Evolutionary conservation across 2,888 invertebrate species (phyloP), one percentile per base, ranked within the genome.

Genomic region (Eristalis arbustorum): DNA sequence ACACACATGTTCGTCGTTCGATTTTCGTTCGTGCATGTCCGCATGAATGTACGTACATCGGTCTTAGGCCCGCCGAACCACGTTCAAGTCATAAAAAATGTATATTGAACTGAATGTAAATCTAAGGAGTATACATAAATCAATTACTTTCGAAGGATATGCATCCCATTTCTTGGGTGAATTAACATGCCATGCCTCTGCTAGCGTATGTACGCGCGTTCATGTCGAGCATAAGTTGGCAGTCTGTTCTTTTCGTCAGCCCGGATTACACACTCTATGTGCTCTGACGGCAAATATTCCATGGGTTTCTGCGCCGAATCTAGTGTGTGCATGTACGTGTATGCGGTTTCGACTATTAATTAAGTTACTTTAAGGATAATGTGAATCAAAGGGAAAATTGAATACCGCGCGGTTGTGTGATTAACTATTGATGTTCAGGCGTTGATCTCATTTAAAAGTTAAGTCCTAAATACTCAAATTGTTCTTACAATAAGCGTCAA

Each of bases 41-140:
- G 13, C 37, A 8, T 37, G 10, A n/a, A 56, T 14, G 49, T n/a
- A 49, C n/a, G 49, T 68, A 72, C 67, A 49, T 66, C 31, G 31
- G 8, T 8, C 37, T 76, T 76, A 82, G 77, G 82, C 71, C 69
- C 73, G 82, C 78, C 75, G 66, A 82, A 78, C 82, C 85, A 82
- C 85, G 85, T 87, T 82, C 71, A 71, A 69, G 68, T 69, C 61
- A 78, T 87, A 82, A 87, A 87, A 82, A 87, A 71, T 82, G 68
- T 87, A 78, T 82, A 87, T 87, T 77, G 82, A 74, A 78, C 82
- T 71, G 82, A 77, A 87, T 77, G 82, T 87, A 87, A 87, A 82
- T 87, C 82, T 68, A 71, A 74, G 78, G 85, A 77, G 74, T 87
- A 82, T 49, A 49, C 49, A 49, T 87, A 87, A 87, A 87, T 87